These are phyloP conservation scores for Zoanthus gigantus DNA, from an alignment of 92 coral and sea anemone genomes.

Conservation along the genomic window DNA sequence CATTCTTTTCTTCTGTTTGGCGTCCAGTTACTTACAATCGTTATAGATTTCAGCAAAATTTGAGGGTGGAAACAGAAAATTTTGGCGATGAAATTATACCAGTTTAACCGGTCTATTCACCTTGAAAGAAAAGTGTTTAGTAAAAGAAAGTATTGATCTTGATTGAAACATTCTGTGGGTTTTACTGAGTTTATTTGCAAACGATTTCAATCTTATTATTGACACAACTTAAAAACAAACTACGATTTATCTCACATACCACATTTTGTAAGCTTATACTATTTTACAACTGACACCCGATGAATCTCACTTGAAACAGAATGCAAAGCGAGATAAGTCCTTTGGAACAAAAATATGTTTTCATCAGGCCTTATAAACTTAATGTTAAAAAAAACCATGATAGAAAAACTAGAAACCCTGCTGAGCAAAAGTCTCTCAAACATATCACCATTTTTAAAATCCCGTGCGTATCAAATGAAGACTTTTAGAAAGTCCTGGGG, in stretches of 20 bases:
- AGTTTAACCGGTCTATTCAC: not conserved
- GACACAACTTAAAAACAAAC: not conserved
- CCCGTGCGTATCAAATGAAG: not conserved
- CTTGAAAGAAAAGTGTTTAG: not conserved
- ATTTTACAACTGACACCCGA: not conserved
- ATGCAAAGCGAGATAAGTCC: too few relatives aligned
- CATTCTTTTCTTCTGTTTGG: too few relatives aligned
- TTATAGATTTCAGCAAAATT: too few relatives aligned
- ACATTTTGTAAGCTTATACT: not conserved
- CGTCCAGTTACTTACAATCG: too few relatives aligned
- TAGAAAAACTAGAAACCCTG: not conserved
- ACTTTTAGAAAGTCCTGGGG: not conserved
- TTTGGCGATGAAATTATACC: not conserved
- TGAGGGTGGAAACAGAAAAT: too few relatives aligned
- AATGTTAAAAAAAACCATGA: not conserved
- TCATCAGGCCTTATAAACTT: not conserved
- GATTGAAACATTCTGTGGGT: not conserved
- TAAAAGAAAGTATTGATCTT: not conserved
- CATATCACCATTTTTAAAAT: constrained; percentile 5
- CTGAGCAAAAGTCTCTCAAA: not conserved
- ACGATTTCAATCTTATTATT: constrained; percentile 14
- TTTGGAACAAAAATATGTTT: too few relatives aligned
- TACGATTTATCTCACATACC: not conserved
- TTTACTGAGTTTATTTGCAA: constrained; percentile 21
- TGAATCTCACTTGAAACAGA: too few relatives aligned